These are phyloP conservation scores for Rousettus leschenaultii DNA, from an alignment of 2,113 vertebrate species.

Conservation along the genomic window DNA sequence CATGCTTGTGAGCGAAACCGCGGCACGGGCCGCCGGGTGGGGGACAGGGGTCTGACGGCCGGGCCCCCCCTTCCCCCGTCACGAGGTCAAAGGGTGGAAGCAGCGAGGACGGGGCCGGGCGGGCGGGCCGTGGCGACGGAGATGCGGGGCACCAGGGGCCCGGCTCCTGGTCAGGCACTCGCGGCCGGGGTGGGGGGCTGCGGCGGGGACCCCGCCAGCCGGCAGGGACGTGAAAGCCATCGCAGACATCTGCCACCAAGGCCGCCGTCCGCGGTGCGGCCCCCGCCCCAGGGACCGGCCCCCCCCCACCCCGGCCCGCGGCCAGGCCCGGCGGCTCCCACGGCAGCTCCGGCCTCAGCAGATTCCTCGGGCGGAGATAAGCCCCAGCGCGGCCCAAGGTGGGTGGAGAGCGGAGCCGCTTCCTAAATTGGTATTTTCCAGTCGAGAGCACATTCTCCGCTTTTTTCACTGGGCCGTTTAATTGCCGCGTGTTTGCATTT, in stretches of 20 bases:
- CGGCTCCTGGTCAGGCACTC: too few relatives aligned
- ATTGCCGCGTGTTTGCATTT: conserved; percentile 53
- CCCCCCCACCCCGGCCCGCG: too few relatives aligned
- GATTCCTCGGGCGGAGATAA: not conserved
- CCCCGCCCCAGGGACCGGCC: too few relatives aligned
- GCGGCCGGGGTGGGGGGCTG: not conserved
- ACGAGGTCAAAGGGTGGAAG: too few relatives aligned
- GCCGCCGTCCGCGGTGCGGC: not conserved
- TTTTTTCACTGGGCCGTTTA: not conserved
- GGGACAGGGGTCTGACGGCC: too few relatives aligned
- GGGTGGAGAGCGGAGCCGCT: not conserved
- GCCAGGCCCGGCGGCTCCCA: not conserved
- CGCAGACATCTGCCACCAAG: rapidly evolving
- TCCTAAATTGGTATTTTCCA: conserved; percentile 33
- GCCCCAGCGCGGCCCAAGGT: not conserved
- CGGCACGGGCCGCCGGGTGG: rapidly evolving
- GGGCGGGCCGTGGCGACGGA: not conserved
- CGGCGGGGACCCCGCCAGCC: too few relatives aligned
- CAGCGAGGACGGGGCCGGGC: too few relatives aligned
- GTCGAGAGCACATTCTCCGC: conserved; percentile 8
- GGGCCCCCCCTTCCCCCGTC: too few relatives aligned
- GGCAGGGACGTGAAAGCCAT: rapidly evolving
- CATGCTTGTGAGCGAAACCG: not conserved
- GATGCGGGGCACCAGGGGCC: too few relatives aligned
- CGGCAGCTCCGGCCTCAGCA: not conserved